phyloP scores from a whole-genome alignment of 2,797 vertebrate genomes.

The Momotus momota region DNA sequence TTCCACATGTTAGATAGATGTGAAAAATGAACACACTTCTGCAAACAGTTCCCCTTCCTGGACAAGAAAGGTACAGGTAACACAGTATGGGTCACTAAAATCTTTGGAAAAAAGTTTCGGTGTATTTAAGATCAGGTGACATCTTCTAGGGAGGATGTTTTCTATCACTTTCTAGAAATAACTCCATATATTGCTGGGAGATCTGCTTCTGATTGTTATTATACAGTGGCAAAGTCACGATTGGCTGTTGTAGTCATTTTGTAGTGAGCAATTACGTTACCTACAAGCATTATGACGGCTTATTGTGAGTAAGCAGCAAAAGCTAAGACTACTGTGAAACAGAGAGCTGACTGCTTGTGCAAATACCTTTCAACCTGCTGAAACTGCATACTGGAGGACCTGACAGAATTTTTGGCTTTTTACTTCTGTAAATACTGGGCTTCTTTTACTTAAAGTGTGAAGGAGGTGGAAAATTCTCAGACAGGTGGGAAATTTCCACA shows the following conservation, averaged over 20 bases:
- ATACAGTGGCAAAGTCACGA: not conserved
- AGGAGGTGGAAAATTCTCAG: not conserved
- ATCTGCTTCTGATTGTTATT: not conserved
- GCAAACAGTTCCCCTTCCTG: not conserved
- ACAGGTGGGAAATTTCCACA: not conserved
- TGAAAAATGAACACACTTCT: not conserved
- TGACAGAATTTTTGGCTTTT: not conserved
- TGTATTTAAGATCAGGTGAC: not conserved
- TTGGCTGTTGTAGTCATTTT: not conserved
- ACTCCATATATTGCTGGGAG: not conserved
- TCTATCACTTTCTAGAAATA: not conserved
- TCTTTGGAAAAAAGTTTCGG: not conserved
- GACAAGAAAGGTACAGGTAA: not conserved
- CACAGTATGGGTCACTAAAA: not conserved
- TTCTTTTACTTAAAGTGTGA: not conserved
- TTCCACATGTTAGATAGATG: not conserved
- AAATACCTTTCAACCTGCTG: not conserved
- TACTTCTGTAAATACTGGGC: not conserved
- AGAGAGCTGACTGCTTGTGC: not conserved
- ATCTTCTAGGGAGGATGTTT: not conserved
- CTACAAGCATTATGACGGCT: not conserved
- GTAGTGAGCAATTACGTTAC: not conserved
- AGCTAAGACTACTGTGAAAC: not conserved
- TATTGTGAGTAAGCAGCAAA: not conserved
- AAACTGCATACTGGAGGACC: not conserved